Evolutionary conservation across 2,888 invertebrate genomes (phyloP).

Genomic region (Ceraclea dissimilis): DNA sequence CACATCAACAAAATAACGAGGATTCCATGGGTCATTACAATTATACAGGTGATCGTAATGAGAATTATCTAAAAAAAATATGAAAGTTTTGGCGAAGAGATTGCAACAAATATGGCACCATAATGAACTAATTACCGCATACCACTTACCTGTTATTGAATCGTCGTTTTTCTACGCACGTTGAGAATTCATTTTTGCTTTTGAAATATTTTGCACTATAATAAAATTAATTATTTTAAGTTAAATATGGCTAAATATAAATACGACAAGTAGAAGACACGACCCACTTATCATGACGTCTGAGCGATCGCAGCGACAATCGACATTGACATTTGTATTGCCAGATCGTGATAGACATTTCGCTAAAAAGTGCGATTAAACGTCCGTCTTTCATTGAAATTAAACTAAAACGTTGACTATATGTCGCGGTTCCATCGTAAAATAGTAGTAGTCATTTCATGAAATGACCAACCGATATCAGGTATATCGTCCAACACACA

Average conservation of each 20-base stretch:
- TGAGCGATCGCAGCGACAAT: constrained; percentile 17
- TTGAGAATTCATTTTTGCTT: constrained; percentile 10
- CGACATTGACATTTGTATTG: background rate
- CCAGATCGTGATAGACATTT: background rate
- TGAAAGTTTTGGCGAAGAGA: constrained; percentile 19
- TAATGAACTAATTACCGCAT: constrained; percentile 9
- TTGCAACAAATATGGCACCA: constrained; percentile 21
- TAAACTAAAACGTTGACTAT: too few species aligned
- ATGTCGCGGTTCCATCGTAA: too few species aligned
- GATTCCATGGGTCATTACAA: background rate
- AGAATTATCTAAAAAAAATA: constrained; percentile 12
- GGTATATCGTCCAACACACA: too few species aligned
- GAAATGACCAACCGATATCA: too few species aligned
- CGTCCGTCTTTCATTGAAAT: too few species aligned
- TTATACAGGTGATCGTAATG: too few species aligned
- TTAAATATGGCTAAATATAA: constrained; percentile 24
- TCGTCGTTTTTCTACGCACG: constrained; percentile 13
- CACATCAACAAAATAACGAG: background rate
- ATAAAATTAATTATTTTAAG: constrained; percentile 13
- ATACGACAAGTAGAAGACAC: constrained; percentile 21
- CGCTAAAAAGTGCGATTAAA: too few species aligned
- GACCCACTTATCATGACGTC: constrained; percentile 23
- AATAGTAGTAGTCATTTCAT: too few species aligned
- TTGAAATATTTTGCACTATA: constrained; percentile 4
- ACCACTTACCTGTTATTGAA: constrained; percentile 13